phyloP scores from a whole-genome alignment of 2,797 vertebrate species.

The Pipistrellus kuhlii region DNA sequence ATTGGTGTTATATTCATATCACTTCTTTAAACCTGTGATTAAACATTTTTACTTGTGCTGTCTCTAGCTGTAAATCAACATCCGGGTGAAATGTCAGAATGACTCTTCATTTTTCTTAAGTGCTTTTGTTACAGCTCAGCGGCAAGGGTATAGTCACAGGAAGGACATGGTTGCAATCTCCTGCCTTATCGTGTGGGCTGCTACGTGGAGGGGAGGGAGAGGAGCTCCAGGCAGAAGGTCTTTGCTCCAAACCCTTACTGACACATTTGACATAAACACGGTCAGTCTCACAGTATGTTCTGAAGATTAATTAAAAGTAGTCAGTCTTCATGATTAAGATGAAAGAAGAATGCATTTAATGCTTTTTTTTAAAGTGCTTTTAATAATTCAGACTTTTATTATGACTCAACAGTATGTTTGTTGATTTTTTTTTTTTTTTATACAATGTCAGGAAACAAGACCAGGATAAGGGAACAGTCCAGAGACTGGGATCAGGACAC shows the following conservation, averaged over 20 bases:
- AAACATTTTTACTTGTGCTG: slow-evolving; percentile 79
- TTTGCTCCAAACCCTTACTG: not conserved
- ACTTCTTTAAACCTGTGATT: slow-evolving; percentile 76
- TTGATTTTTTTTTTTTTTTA: not conserved
- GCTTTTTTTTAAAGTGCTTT: not conserved
- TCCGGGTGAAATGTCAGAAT: slow-evolving; percentile 75
- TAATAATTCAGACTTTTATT: not conserved
- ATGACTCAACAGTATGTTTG: not conserved
- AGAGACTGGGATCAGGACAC: not conserved
- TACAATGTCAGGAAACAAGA: slow-evolving; percentile 66
- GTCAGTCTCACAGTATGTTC: not conserved
- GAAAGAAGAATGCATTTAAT: not conserved
- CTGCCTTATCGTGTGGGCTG: not conserved
- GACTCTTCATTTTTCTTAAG: slow-evolving; percentile 64
- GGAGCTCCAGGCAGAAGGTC: not conserved
- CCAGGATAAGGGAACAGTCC: not conserved
- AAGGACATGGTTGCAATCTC: not conserved
- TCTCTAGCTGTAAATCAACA: slow-evolving; percentile 78
- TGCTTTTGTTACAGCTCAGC: slow-evolving; percentile 60
- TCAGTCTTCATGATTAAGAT: slow-evolving; percentile 17
- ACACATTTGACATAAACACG: not conserved
- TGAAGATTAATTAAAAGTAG: not conserved
- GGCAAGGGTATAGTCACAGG: slow-evolving; percentile 49
- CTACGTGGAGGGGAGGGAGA: not conserved
- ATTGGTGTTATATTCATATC: slow-evolving; percentile 67